Evolutionary conservation across 2,888 invertebrate species (phyloP), one percentile per base, ranked within the genome.

Genomic region (Cecidostiba fungosa): DNA sequence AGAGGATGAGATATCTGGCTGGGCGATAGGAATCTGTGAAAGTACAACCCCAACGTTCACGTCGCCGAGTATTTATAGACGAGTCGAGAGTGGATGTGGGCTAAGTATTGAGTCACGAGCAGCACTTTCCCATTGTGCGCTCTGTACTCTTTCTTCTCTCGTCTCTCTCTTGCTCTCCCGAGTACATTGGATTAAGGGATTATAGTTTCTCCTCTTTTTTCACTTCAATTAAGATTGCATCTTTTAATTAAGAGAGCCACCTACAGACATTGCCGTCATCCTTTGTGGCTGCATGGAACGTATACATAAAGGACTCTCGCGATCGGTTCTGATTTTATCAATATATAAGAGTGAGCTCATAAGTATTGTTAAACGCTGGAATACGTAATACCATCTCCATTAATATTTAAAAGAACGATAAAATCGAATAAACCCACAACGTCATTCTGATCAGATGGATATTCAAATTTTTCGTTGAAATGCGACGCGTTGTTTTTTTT

Each of bases 51-150:
- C 5, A n/a, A 70, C 79, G 39, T 66, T 84, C 66, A 26, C 14
- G 8, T 23, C 54, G 54, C 2, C 50, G 50, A 39, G 19, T 66
- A 74, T 79, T 79, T 79, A 74, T 79, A 66, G 50, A 69, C n/a
- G n/a, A 14, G 69, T 73, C 23, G 43, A 70, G 80, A 80, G 79
- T 79, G 32, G 69, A 76, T 47, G 76, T 84, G 29, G 54, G 66
- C 39, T 73, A 80, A 80, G 84, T 84, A 81, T 85, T 81, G 59
- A 81, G 72, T 81, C 76, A 84, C 69, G 74, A 54, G 50, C 26
- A 4, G 43, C 36, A 29, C 36, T 74, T 39, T 62, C 54, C 50
- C 69, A 69, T 70, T 78, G 78, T 70, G 47, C 54, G 54, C 54
- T 19, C 5, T 19, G n/a, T n/a, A 39, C n/a, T 69, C 54, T 69